Evolutionary conservation across 2,797 vertebrate species (phyloP).

Genomic region (Mus caroli): DNA sequence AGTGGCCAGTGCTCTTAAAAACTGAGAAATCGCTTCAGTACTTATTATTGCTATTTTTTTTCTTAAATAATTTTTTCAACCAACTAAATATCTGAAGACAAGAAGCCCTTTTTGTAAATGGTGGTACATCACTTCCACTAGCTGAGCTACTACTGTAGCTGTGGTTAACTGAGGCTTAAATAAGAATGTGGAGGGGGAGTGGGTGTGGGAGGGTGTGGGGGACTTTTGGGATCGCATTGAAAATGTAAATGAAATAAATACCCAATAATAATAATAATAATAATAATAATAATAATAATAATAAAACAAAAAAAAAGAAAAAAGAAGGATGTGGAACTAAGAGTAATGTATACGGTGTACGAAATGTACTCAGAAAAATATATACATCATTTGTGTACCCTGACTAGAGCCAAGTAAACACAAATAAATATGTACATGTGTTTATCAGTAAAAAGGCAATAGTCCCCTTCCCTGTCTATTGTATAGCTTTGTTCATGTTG

Average conservation of each 20-base stretch:
- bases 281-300: no score
- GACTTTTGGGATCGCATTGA: no score
- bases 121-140: background rate
- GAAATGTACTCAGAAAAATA: background rate
- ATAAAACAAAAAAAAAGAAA: no score
- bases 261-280: no score
- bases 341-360: background rate
- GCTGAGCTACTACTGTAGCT: background rate
- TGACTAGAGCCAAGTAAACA: background rate
- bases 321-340: background rate
- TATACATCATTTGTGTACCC: background rate
- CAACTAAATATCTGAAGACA: constrained; percentile 9
- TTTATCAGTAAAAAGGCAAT: background rate
- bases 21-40: background rate
- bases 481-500: background rate
- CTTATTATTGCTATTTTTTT: background rate
- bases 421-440: background rate
- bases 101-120: background rate
- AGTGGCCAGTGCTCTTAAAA: background rate
- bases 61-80: background rate
- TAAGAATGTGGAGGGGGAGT: background rate
- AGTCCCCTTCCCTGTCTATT: background rate
- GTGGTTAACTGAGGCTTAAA: background rate
- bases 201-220: no score
- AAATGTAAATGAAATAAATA: no score